Percentiles rank a stretch among this genome's conserved stretches.
These are phyloP conservation scores for Ailurus styani DNA, from an alignment of 2,113 vertebrate genomes.

Conservation along the genomic window DNA sequence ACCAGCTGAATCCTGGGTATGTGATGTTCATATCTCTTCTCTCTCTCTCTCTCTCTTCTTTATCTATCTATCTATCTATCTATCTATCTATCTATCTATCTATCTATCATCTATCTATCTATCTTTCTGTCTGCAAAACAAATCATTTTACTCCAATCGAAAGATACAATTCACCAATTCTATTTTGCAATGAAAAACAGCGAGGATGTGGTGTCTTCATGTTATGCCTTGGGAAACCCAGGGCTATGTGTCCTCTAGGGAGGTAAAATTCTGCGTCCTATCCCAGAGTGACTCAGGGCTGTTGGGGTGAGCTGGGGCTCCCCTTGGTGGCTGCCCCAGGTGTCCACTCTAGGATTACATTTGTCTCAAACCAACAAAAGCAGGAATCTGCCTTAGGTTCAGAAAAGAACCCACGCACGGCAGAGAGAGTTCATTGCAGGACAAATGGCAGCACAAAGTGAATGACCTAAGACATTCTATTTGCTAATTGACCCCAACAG, in stretches of 20 bases:
- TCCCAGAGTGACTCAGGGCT: not conserved
- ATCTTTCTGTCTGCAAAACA: not conserved
- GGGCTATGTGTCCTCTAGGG: too few relatives aligned
- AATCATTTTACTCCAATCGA: not conserved
- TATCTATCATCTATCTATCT: not conserved
- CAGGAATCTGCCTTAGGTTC: not conserved
- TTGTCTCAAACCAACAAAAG: not conserved
- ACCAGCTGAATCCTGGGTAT: not conserved
- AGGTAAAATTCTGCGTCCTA: not conserved
- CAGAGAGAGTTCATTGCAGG: not conserved
- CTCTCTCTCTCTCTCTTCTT: not conserved
- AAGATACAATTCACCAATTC: not conserved
- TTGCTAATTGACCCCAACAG: not conserved
- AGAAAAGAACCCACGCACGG: not conserved
- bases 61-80: not conserved
- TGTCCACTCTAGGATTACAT: not conserved
- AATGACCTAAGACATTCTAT: not conserved
- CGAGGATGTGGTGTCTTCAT: not conserved
- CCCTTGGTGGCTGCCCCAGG: not conserved
- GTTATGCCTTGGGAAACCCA: not conserved
- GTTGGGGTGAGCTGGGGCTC: not conserved
- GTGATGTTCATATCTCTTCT: not conserved
- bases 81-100: not conserved
- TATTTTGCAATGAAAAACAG: not conserved
- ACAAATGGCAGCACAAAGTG: not conserved